phyloP scores from a whole-genome alignment of 2,113 vertebrate genomes.

The Nothobranchius furzeri region DNA sequence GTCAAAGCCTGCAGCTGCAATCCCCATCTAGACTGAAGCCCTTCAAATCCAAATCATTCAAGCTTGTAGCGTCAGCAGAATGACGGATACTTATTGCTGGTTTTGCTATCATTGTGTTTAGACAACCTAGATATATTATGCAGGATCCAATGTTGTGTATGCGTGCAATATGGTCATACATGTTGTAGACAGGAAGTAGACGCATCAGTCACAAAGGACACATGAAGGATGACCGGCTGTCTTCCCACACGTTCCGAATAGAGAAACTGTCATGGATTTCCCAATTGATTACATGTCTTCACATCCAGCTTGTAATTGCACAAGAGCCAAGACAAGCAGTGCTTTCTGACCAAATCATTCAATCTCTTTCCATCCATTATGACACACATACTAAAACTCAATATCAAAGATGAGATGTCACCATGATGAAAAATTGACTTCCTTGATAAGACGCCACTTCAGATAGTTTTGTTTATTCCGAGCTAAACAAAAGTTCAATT shows the following conservation, averaged over 20 bases:
- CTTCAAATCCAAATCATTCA: conserved; percentile 57
- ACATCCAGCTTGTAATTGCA: conserved; percentile 58
- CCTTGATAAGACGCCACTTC: conserved; percentile 39
- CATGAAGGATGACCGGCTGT: conserved; percentile 70
- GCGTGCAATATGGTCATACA: conserved; percentile 58
- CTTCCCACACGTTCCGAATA: conserved; percentile 59
- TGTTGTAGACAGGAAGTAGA: conserved; percentile 57
- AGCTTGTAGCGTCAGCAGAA: conserved; percentile 41
- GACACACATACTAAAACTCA: conserved; percentile 46
- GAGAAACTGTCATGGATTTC: conserved; percentile 69
- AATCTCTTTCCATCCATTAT: conserved; percentile 60
- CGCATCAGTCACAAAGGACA: conserved; percentile 69
- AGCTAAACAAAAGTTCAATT: conserved; percentile 12
- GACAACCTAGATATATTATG: conserved; percentile 69
- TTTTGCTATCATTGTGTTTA: conserved; percentile 70
- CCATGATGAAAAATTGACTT: conserved; percentile 36
- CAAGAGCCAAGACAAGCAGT: conserved; percentile 51
- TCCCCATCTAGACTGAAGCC: conserved; percentile 19
- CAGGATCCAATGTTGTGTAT: conserved; percentile 53
- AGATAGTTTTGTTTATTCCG: conserved; percentile 22
- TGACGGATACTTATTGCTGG: conserved; percentile 70
- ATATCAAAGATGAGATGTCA: conserved; percentile 47
- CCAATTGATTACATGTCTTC: conserved; percentile 70
- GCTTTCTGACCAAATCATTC: conserved; percentile 53
- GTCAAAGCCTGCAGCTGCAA: conserved; percentile 50